A percentile compares a stretch with the other conserved stretches of the same genome.
Conservation (phyloP, 2,888 invertebrate genomes). For the Meganola albula region DNA sequence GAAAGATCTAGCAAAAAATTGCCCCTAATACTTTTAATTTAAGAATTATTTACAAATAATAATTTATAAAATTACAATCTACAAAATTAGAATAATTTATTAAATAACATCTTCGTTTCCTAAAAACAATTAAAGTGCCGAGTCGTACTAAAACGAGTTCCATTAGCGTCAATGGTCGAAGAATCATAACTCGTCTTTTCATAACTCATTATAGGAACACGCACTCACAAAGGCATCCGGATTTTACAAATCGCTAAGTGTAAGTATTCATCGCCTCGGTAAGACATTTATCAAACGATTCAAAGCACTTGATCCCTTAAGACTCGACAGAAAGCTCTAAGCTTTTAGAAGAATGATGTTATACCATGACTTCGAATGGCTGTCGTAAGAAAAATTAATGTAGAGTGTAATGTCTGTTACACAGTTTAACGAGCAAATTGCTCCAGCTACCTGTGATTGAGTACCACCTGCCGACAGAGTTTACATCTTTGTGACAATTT, state of each 20-base stretch:
- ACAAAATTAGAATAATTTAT: too few relatives aligned
- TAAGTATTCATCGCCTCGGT: constrained; percentile 26
- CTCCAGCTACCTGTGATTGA: constrained; percentile 38
- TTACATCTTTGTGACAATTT: constrained; percentile 37
- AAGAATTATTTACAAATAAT: too few relatives aligned
- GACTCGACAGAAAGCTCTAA: constrained; percentile 35
- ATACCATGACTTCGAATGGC: constrained; percentile 46
- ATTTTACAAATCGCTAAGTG: constrained; percentile 22
- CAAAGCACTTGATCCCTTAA: constrained; percentile 49
- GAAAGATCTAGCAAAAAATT: neutral
- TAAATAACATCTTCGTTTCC: too few relatives aligned
- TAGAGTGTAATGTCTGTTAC: constrained; percentile 37
- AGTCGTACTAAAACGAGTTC: too few relatives aligned
- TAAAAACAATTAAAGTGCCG: too few relatives aligned
- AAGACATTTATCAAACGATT: constrained; percentile 51
- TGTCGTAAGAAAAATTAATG: constrained; percentile 58
- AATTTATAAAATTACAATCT: too few relatives aligned
- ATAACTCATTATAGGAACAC: constrained; percentile 23
- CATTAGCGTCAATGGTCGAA: too few relatives aligned
- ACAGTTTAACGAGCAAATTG: constrained; percentile 47
- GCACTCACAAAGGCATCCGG: constrained; percentile 25
- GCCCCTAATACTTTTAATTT: too few relatives aligned
- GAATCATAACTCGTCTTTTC: constrained; percentile 20
- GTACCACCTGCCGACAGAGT: constrained; percentile 34
- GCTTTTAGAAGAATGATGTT: constrained; percentile 46